phyloP scores from a whole-genome alignment of 2,888 invertebrate genomes.

The Campopleginae sp. region DNA sequence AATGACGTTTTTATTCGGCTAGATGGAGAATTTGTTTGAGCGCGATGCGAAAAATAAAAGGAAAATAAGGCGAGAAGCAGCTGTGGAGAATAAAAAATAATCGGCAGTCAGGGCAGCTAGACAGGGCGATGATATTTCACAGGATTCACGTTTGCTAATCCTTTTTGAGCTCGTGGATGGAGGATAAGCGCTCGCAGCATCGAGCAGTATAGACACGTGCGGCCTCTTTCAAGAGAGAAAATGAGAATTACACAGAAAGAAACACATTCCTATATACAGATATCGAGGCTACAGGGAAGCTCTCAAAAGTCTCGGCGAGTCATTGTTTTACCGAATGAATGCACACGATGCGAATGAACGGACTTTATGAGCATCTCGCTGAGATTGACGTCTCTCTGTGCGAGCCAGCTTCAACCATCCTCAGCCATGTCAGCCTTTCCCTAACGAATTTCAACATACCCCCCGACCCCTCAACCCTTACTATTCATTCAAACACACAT shows the following conservation, averaged over 20 bases:
- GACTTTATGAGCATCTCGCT: conserved; percentile 61
- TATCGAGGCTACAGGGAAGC: conserved; percentile 38
- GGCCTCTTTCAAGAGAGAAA: conserved; percentile 7
- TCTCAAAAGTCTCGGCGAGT: conserved; percentile 58
- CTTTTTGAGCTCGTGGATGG: neutral
- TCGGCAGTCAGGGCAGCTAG: neutral
- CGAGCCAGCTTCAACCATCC: neutral
- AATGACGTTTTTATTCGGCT: neutral
- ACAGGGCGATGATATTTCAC: neutral
- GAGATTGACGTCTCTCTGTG: conserved; percentile 54
- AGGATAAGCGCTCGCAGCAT: neutral
- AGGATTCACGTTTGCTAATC: conserved; percentile 14
- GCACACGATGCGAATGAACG: conserved; percentile 66
- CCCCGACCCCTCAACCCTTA: conserved; percentile 25
- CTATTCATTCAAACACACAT: neutral
- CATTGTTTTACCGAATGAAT: conserved; percentile 75
- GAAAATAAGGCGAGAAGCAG: conserved; percentile 5
- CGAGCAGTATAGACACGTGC: conserved; percentile 19
- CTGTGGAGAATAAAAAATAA: conserved; percentile 11
- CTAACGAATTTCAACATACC: conserved; percentile 10
- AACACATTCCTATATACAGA: neutral
- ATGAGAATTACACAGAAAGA: neutral
- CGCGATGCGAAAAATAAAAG: conserved; percentile 17
- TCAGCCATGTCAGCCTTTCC: neutral
- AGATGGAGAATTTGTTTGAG: conserved; percentile 18